Evolutionary conservation across 2,888 invertebrate genomes (phyloP), one percentile per base, ranked within the genome.

Genomic region (Pheosia tremula): DNA sequence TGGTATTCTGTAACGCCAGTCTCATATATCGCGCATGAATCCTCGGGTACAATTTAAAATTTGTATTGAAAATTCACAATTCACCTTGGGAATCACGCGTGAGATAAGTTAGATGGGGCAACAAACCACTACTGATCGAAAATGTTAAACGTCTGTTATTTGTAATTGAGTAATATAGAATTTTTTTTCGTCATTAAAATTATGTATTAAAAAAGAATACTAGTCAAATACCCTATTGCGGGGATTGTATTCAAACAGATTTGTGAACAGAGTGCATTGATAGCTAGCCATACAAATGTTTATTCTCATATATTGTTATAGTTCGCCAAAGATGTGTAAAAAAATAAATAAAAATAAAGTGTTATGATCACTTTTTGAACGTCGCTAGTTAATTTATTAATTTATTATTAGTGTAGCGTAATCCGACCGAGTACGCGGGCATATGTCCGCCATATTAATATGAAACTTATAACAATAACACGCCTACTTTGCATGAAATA

Each of bases 401-500:
- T 61, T 71, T 71, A 74, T 76, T 72, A 67, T 67, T 71, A 65
- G 68, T 68, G 72, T 80, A 69, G 64, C 57, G 43, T 74, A 75
- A 68, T 69, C 71, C 63, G 71, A 74, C 74, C 66, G 69, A 68
- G 65, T 66, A 74, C 75, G 79, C 81, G 69, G 67, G 69, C 80
- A 83, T 85, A 84, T 83, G 82, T 87, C 83, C 74, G 80, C 82
- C 24, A 85, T 78, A 79, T 84, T 83, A 85, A 82, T 82, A 85
- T 84, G 81, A 74, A 90, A 90, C 85, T 89, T 89, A 88, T 86
- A 61, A 92, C 91, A 91, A 90, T 90, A 91, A 90, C 82, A 79
- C 83, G 90, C 91, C 92, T 93, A 91, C 85, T 91, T 91, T 90
- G 91, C 91, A 88, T 89, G 87, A 90, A 74, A 79, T 81, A 79